Evolutionary conservation across 1,140 invertebrate species (phyloP), one percentile per base, ranked within the genome.

Genomic region (Drosophila mojavensis): DNA sequence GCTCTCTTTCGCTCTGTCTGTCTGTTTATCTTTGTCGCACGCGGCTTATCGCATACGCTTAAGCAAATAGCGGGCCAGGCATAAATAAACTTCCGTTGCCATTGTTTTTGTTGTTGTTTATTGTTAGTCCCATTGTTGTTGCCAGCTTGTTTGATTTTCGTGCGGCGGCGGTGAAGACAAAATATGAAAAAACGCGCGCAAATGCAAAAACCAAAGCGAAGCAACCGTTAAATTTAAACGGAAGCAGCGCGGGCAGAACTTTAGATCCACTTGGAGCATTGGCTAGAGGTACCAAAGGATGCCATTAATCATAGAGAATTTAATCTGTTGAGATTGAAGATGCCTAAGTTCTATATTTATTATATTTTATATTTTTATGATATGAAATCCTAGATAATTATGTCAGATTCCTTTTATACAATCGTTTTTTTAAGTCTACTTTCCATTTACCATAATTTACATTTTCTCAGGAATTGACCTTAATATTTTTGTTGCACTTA

Each of bases 31-130:
- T 47, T 13, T 50, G 33, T 68, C 28, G n/a, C 33, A 17, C 13
- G 50, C 41, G 70, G 69, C 77, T 86, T 88, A 86, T 88, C 84
- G 80, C 67, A 66, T 81, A 80, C 80, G 83, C 77, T 88, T 78
- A 86, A 89, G 33, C 63, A 86, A 86, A 86, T 78, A 86, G 45
- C 64, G 71, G 69, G 60, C 60, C 66, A 53, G 79, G 77, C 84
- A 89, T 88, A 88, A 88, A 88, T 84, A 89, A 89, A 89, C 84
- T 89, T 89, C 84, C 84, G 84, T 89, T 89, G 84, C 47, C 60
- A 66, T 79, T 61, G 67, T 64, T 60, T 43, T 65, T 55, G 39
- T 65, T 51, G 55, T 60, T 61, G 47, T 68, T 68, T 67, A 9
- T 56, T 73, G 54, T 73, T 71, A 7, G 59, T 53, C 10, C 28